Conservation (phyloP, 2,888 invertebrate species). For the Dione juno region DNA sequence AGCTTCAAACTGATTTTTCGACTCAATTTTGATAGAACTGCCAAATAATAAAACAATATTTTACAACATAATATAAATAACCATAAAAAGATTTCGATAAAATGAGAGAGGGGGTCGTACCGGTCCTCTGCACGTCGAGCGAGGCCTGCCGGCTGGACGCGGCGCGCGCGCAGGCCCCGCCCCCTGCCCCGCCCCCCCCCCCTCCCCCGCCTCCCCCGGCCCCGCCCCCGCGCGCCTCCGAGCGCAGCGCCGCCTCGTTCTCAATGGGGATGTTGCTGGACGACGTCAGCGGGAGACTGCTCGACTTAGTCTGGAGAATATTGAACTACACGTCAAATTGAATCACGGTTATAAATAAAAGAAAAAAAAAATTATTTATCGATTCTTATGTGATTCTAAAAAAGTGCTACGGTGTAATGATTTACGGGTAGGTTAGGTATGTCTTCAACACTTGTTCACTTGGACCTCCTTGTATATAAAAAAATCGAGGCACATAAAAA, state of each 20-base stretch:
- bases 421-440: too few relatives aligned
- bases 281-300: background rate
- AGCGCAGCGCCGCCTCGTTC: conserved; percentile 29
- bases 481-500: too few relatives aligned
- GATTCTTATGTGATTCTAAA: too few relatives aligned
- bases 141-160: conserved; percentile 84
- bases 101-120: conserved; percentile 46
- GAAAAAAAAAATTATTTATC: too few relatives aligned
- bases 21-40: conserved; percentile 88
- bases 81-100: too few relatives aligned
- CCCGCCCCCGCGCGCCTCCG: conserved; percentile 44
- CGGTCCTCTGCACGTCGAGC: conserved; percentile 88
- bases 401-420: too few relatives aligned
- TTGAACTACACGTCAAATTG: background rate
- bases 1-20: conserved; percentile 90
- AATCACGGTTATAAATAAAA: too few relatives aligned
- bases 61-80: background rate
- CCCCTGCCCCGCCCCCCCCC: too few relatives aligned
- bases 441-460: too few relatives aligned
- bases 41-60: conserved; percentile 30
- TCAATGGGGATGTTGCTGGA: conserved; percentile 26
- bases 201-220: too few relatives aligned
- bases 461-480: too few relatives aligned
- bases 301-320: conserved; percentile 22
- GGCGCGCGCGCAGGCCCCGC: too few relatives aligned